Evolutionary conservation across 2,797 vertebrate species (phyloP).

Genomic region (Lepidocolaptes lacrymiger): DNA sequence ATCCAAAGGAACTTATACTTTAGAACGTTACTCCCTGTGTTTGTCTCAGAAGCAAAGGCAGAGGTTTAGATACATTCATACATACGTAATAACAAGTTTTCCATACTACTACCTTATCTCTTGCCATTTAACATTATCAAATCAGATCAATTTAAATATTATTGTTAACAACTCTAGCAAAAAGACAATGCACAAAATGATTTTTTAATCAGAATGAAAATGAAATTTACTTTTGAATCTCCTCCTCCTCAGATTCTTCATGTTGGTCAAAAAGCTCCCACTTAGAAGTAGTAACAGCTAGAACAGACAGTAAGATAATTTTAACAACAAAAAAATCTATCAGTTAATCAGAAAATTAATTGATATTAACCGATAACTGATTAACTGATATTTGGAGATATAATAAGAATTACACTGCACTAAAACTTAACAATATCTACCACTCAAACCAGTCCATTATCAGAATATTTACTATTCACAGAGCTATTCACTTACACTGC

Average conservation of each 20-base stretch:
- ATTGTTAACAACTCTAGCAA: neutral
- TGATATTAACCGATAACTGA: no score
- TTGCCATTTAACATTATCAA: neutral
- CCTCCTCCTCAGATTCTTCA: constrained; percentile 86
- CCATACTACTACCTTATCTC: neutral
- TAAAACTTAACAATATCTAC: neutral
- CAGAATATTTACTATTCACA: neutral
- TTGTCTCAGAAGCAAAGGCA: neutral
- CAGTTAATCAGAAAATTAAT: neutral
- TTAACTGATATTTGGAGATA: neutral
- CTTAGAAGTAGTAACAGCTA: constrained; percentile 97
- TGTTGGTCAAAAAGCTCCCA: constrained; percentile 96
- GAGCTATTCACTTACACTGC: neutral
- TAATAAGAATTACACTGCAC: neutral
- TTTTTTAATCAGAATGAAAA: neutral
- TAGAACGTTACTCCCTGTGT: neutral
- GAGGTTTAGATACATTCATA: neutral
- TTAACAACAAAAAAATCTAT: neutral
- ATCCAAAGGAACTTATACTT: neutral
- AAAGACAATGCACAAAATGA: neutral
- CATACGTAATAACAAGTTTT: neutral
- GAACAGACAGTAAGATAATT: neutral
- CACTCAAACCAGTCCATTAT: neutral
- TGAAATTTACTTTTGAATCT: constrained; percentile 85
- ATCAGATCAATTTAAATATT: neutral